phyloP scores from a whole-genome alignment of 2,113 vertebrate genomes.

The Alectura lathami region DNA sequence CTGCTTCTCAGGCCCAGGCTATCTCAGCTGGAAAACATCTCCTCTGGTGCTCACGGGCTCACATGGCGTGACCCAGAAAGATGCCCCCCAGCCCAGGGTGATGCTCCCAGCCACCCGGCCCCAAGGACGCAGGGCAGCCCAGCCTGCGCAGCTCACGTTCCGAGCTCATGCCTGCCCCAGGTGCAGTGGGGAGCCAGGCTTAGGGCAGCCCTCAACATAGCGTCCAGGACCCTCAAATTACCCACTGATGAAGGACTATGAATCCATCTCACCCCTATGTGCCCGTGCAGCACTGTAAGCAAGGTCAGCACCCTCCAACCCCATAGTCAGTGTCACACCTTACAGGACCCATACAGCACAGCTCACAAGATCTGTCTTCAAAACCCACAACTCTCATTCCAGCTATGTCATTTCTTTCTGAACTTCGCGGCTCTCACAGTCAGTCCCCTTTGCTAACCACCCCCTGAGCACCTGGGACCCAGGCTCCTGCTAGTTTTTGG shows the following conservation, averaged over 20 bases:
- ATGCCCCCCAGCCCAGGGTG: neutral
- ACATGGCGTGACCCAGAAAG: neutral
- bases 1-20: neutral
- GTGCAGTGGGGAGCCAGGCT: neutral
- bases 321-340: fast-evolving
- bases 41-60: fast-evolving
- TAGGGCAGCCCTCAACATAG: fast-evolving
- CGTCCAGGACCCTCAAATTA: neutral
- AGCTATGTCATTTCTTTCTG: neutral
- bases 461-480: neutral
- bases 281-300: neutral
- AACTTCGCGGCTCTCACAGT: neutral
- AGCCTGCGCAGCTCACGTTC: neutral
- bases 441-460: neutral
- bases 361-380: neutral
- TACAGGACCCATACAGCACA: neutral
- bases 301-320: neutral
- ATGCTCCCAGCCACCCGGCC: too few species aligned
- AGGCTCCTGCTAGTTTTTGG: neutral
- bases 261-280: neutral
- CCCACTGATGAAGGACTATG: neutral
- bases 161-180: neutral
- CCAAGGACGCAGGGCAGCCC: neutral
- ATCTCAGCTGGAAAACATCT: conserved; percentile 10
- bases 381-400: neutral